Evolutionary conservation across 1,140 invertebrate species (phyloP), one percentile per base, ranked within the genome.

Genomic region (Hylaeus volcanicus): DNA sequence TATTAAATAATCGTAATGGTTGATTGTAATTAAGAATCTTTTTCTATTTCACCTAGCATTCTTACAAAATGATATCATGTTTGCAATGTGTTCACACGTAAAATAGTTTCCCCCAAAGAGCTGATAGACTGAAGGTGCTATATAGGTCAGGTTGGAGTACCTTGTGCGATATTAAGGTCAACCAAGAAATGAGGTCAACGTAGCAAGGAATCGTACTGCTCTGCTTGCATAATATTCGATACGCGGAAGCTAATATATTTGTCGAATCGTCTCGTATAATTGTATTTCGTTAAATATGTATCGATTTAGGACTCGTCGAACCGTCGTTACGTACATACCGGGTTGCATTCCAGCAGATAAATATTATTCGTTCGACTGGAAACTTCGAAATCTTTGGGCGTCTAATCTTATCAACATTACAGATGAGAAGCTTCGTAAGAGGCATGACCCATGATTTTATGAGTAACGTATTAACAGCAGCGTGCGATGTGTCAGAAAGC

Each of bases 141-240:
- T 79, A 74, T 74, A 74, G 77, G 74, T 76, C 65, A 61, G 60
- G 55, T 83, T 73, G 56, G 66, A 81, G 80, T 74, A 78, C 79
- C 74, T 63, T 79, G 65, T 63, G 60, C 60, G 76, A 86, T 86
- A 88, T 86, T 90, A 89, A 89, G 90, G 90, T 89, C 90, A 90
- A 86, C 86, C 74, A 87, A 85, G 86, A 87, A 91, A 91, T 90
- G 89, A 86, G 90, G 89, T 90, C 88, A 89, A 79, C 55, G 84
- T 85, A 84, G 89, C 88, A 86, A 84, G 76, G 87, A 88, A 88
- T 86, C 83, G 72, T 78, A 82, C 76, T 77, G 73, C 77, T 83
- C 82, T 65, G 70, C 71, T 74, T 79, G 77, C 71, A 79, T 79
- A 79, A 79, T 79, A 56, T 79, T 74, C 61, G 43, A 86, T 70